A percentile compares a stretch with the other conserved stretches of the same genome.
Conservation (phyloP, 2,797 vertebrate species). For the Mycteria americana region DNA sequence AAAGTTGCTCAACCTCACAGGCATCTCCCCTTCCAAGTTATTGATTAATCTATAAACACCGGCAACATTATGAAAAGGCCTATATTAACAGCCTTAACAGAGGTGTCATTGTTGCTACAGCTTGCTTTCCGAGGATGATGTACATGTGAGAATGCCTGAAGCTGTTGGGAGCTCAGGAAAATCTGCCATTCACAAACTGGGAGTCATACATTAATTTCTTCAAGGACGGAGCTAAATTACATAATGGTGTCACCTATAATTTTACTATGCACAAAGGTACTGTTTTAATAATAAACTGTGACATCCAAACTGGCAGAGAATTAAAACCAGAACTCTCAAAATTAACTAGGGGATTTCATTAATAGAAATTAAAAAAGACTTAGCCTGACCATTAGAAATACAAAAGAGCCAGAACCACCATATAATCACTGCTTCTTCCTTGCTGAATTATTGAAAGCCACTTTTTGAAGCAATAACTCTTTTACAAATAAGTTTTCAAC, state of each 20-base stretch:
- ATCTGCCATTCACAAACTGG: background rate
- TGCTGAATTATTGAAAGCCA: background rate
- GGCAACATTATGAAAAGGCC: background rate
- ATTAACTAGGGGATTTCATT: background rate
- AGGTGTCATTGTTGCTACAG: background rate
- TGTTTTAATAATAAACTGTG: background rate
- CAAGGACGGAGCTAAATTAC: background rate
- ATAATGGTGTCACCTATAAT: background rate
- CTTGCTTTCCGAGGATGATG: background rate
- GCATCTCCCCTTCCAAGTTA: background rate
- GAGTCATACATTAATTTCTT: background rate
- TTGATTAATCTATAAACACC: constrained; percentile 4
- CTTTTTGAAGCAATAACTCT: background rate
- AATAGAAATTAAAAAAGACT: background rate
- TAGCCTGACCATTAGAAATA: background rate
- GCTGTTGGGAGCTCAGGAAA: background rate
- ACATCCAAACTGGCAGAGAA: background rate
- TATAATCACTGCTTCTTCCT: background rate
- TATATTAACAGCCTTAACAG: background rate
- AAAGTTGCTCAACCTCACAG: background rate
- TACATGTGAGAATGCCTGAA: background rate
- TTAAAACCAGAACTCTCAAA: background rate
- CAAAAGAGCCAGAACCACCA: background rate
- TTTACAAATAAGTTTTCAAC: background rate
- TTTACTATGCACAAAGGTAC: background rate